Evolutionary conservation across 2,888 invertebrate genomes (phyloP).

Genomic region (Polylopha cassiicola): DNA sequence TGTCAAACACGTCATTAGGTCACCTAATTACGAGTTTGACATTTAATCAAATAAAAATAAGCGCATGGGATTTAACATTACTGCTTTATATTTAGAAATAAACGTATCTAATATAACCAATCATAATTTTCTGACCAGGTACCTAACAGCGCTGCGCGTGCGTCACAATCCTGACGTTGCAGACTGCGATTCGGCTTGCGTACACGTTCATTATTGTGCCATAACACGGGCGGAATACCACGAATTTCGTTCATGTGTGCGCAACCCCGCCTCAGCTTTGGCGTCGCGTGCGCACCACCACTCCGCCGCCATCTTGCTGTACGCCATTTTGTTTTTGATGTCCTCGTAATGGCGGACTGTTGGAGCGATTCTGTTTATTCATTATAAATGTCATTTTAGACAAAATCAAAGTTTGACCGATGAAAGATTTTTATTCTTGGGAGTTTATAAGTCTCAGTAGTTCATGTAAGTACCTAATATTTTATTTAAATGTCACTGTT

Average conservation of each 20-base stretch:
- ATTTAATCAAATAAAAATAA: too few species aligned
- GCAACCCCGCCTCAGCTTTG: constrained; percentile 86
- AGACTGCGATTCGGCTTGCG: constrained; percentile 85
- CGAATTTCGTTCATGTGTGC: constrained; percentile 88
- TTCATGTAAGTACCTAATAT: too few species aligned
- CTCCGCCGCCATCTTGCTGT: constrained; percentile 62
- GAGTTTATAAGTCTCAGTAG: too few species aligned
- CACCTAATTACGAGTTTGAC: too few species aligned
- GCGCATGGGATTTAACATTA: too few species aligned
- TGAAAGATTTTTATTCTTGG: too few species aligned
- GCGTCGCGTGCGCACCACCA: constrained; percentile 76
- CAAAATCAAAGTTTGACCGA: too few species aligned
- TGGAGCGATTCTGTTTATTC: too few species aligned
- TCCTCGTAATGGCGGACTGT: constrained; percentile 44
- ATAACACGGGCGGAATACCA: constrained; percentile 90
- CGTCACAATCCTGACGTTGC: constrained; percentile 73
- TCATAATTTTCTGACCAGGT: constrained; percentile 67
- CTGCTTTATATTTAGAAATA: too few species aligned
- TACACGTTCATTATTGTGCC: constrained; percentile 90
- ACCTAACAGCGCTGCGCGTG: constrained; percentile 85
- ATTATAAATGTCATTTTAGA: background rate
- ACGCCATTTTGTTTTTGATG: constrained; percentile 62
- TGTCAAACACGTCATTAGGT: too few species aligned
- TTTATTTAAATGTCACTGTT: background rate
- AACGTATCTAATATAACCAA: background rate